Evolutionary conservation across 2,113 vertebrate species (phyloP).

Genomic region (Copsychus sechellarum): DNA sequence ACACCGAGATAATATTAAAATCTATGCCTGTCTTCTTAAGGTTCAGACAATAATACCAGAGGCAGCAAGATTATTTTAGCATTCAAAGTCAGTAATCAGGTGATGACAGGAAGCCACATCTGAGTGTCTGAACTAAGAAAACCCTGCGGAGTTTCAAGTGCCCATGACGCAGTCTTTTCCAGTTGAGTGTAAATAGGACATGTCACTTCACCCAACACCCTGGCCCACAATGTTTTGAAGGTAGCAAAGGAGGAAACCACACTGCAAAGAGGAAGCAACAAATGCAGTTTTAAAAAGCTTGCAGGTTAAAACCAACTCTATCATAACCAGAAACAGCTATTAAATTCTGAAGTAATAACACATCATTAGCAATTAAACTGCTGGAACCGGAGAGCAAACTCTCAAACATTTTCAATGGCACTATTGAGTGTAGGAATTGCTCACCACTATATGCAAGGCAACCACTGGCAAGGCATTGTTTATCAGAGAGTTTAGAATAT

Average conservation of each 20-base stretch:
- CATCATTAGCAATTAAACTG: conserved; percentile 26
- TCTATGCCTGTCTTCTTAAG: background rate
- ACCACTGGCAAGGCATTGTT: background rate
- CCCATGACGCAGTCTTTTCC: conserved; percentile 50
- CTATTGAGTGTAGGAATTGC: background rate
- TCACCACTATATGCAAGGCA: background rate
- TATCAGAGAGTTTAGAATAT: background rate
- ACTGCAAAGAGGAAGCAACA: conserved; percentile 33
- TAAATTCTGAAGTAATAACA: conserved; percentile 46
- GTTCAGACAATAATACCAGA: background rate
- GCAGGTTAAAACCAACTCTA: conserved; percentile 18
- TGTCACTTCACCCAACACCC: conserved; percentile 19
- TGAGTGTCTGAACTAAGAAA: background rate
- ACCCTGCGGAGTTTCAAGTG: background rate
- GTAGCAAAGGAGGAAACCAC: conserved; percentile 57
- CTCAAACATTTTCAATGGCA: background rate
- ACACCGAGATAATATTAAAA: background rate
- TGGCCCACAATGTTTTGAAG: conserved; percentile 5
- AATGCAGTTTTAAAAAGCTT: conserved; percentile 16
- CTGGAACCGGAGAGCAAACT: background rate
- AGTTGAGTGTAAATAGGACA: conserved; percentile 15
- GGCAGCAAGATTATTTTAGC: background rate
- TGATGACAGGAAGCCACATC: conserved; percentile 40
- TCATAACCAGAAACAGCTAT: conserved; percentile 36
- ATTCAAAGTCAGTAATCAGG: background rate